Conservation (phyloP, 2,797 vertebrate species). For the Fratercula arctica region DNA sequence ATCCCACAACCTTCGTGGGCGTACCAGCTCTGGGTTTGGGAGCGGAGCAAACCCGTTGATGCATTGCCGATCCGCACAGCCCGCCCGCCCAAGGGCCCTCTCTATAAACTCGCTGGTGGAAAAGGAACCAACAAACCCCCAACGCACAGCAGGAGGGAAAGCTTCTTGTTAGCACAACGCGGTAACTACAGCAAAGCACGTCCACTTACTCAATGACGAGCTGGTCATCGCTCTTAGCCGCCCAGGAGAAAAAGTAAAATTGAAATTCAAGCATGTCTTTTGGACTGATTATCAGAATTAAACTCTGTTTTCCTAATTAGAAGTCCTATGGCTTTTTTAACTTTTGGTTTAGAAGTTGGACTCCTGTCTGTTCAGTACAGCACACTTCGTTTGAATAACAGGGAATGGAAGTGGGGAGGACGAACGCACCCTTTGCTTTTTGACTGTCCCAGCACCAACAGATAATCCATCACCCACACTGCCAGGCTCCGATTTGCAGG, state of each 20-base stretch:
- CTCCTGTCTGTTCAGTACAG: neutral
- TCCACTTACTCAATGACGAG: slow-evolving; percentile 59
- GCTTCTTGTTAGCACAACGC: neutral
- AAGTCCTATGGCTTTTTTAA: slow-evolving; percentile 18
- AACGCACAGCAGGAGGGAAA: neutral
- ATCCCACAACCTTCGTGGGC: neutral
- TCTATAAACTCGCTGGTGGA: neutral
- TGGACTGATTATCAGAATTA: neutral
- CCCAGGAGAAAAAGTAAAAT: slow-evolving; percentile 40
- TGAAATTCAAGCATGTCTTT: slow-evolving; percentile 16
- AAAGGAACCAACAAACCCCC: neutral
- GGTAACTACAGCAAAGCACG: neutral
- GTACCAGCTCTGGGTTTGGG: neutral
- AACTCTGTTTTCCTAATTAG: slow-evolving; percentile 44
- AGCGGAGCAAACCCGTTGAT: neutral
- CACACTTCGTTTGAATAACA: neutral
- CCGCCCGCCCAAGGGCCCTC: neutral
- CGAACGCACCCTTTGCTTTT: neutral
- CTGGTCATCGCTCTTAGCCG: slow-evolving; percentile 48
- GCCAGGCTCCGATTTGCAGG: neutral
- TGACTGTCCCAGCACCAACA: neutral
- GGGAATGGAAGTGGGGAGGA: neutral
- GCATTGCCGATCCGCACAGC: too few relatives aligned
- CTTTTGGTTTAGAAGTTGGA: neutral
- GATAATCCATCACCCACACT: neutral